Evolutionary conservation across 92 coral and sea anemone genomes (phyloP).

Genomic region (Umimayanthus kanabou): DNA sequence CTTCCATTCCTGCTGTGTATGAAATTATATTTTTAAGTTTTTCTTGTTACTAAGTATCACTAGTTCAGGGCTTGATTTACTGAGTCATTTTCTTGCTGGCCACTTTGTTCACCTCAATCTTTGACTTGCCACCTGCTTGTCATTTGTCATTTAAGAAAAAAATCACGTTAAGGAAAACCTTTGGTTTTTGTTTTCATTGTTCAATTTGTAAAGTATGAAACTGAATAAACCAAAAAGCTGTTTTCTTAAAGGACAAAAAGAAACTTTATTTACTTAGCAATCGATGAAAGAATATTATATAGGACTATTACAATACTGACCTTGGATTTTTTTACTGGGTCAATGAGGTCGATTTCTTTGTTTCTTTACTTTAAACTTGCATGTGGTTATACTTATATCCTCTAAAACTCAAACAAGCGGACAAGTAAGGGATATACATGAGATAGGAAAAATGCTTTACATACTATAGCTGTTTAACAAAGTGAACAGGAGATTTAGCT

Average conservation of each 20-base stretch:
- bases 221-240: neutral
- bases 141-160: too few relatives aligned
- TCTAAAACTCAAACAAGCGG: neutral
- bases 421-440: neutral
- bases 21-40: too few relatives aligned
- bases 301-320: neutral
- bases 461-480: neutral
- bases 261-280: neutral
- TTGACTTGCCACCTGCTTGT: neutral
- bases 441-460: neutral
- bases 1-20: too few relatives aligned
- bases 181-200: too few relatives aligned
- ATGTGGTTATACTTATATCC: conserved; percentile 5
- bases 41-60: too few relatives aligned
- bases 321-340: neutral
- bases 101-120: neutral
- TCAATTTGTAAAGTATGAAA: too few relatives aligned
- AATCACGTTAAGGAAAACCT: neutral
- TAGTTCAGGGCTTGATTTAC: too few relatives aligned
- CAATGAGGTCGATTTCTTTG: neutral
- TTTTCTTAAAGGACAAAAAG: neutral
- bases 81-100: neutral
- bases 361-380: conserved; percentile 10
- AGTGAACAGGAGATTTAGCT: neutral
- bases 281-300: neutral